Conservation (phyloP, 1,140 invertebrate genomes). For the Lordiphosa clarofinis region DNA sequence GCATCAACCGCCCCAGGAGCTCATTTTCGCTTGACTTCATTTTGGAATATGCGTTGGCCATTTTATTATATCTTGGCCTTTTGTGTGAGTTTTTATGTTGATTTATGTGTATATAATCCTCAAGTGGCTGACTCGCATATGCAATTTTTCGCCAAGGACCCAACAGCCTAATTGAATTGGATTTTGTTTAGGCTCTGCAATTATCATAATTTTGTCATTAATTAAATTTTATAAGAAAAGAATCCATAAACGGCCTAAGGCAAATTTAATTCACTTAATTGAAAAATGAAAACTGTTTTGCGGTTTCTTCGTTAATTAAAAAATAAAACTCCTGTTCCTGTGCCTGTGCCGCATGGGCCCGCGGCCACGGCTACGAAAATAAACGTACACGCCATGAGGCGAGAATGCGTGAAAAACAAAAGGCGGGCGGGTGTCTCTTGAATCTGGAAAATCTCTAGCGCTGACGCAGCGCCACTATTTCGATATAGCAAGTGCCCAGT, state of each 20-base stretch:
- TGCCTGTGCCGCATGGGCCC: slow-evolving; percentile 17
- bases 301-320: slow-evolving; percentile 57
- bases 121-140: slow-evolving; percentile 24
- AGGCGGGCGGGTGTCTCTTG: slow-evolving; percentile 22
- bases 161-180: neutral
- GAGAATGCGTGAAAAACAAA: slow-evolving; percentile 46
- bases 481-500: neutral
- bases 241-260: slow-evolving; percentile 19
- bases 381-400: slow-evolving; percentile 58
- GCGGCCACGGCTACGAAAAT: slow-evolving; percentile 52
- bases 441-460: slow-evolving; percentile 54
- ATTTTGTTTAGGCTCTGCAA: slow-evolving; percentile 11
- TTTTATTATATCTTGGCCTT: slow-evolving; percentile 10
- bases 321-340: slow-evolving; percentile 19
- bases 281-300: slow-evolving; percentile 22
- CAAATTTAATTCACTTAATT: slow-evolving; percentile 71
- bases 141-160: neutral
- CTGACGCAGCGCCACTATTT: slow-evolving; percentile 59
- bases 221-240: slow-evolving; percentile 46
- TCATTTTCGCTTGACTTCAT: slow-evolving; percentile 72
- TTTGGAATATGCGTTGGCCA: slow-evolving; percentile 40
- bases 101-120: slow-evolving; percentile 75
- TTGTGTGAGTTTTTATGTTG: slow-evolving; percentile 57
- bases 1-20: slow-evolving; percentile 24
- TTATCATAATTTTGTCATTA: slow-evolving; percentile 47